Base-by-base conservation (phyloP, 2,888 invertebrate genomes). In the Agelastica alni region DNA sequence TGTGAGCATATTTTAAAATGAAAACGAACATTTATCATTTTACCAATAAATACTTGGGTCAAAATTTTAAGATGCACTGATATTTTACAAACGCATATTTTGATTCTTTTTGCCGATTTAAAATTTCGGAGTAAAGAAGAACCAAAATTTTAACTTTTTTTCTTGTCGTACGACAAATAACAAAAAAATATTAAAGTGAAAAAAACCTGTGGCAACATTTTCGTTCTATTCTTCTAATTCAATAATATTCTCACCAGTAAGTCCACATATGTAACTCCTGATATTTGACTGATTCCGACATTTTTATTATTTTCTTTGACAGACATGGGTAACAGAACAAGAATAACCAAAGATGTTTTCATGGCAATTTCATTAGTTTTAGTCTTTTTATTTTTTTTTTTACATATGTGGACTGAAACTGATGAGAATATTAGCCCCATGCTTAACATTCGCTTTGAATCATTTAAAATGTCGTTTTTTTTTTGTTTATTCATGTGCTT, bases 331-430 rank as follows among this genome's bases (percentile, higher is more conserved):
- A 55, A 55, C 26, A 53, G 41, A 41, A 36, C 26, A 26, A 17
- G 32, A 44, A 12, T 12, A 36, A n/a, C 12, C 2, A 34, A 36
- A 18, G 26, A 17, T 13, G 16, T 26, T 30, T n/a, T 16, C 7
- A 43, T 28, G 36, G 30, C 45, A 32, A 31, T 4, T 37, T 31
- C 30, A 17, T 32, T 49, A 26, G 28, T 39, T 57, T 51, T 44
- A 37, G 36, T 51, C 18, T 52, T 53, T 32, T 46, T 32, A 10
- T 56, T 39, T 58, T 45, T 53, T 59, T 54, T 57, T 54, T 56
- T 55, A 59, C 63, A 65, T 65, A 69, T 67, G 65, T 67, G 66
- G 64, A 63, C 63, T 47, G 49, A 52, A 56, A 62, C 66, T 66
- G 66, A 62, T 61, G 65, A 66, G 68, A 65, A 68, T 65, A 65